Base-by-base conservation (phyloP, 2,888 invertebrate genomes). In the Lochmaea capreae region DNA sequence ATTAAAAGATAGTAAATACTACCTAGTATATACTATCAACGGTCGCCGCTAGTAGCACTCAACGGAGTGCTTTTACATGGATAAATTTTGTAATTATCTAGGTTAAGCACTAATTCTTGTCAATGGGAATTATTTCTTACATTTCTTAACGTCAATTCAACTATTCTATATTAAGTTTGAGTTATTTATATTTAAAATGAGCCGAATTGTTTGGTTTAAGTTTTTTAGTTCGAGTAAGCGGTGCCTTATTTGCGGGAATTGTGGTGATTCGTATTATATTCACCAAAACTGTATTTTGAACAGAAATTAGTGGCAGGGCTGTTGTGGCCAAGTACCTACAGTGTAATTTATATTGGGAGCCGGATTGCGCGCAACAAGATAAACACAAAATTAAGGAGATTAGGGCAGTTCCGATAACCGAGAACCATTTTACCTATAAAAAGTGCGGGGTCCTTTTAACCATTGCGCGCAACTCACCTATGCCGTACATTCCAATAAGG, bases 81-180 rank as follows among this genome's bases (percentile, higher is more conserved):
- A 65, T 71, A 71, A 67, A 78, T 77, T 74, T 78, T 62, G 75
- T 73, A 77, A 78, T 78, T 77, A 76, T 77, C 74, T 78, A 75
- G 78, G 76, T 73, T 77, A 71, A 72, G 69, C 77, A 77, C 76
- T 73, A 73, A 74, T 78, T 73, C 75, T 78, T 78, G 78, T 78
- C 78, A 76, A 63, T 71, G 67, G 52, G 61, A 76, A 77, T 78
- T 77, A 75, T 43, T 63, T 62, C 62, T n/a, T 62, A 26, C 16
- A 62, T 39, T 62, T 43, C 43, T 63, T 63, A 16, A 63, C 12
- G 62, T 43, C 62, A 43, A 63, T 63, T 63, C 22, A 63, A 6
- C 16, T 42, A 33, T 61, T 61, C 61, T 61, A 39, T n/a, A n/a
- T 59, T 59, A 11, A 26, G 42, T 42, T 62, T 39, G 62, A 62